These are phyloP conservation scores for Heliconius himera DNA, from an alignment of 1,140 invertebrate genomes.

Conservation along the genomic window DNA sequence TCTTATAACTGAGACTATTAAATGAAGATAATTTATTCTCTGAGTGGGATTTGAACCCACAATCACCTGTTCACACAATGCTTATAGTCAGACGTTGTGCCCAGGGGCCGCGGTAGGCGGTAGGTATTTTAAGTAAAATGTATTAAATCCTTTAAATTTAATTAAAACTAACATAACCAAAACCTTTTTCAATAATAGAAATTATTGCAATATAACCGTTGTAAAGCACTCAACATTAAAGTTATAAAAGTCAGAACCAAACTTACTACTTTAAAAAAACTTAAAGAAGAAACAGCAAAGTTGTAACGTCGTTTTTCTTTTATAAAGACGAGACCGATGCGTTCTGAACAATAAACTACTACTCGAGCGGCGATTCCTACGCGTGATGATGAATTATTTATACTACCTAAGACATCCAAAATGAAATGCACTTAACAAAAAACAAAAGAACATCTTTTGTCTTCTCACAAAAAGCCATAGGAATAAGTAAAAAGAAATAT, in stretches of 20 bases:
- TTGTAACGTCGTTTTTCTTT: constrained; percentile 4
- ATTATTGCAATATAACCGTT: too few relatives aligned
- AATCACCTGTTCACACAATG: too few relatives aligned
- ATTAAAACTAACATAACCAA: too few relatives aligned
- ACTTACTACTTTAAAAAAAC: constrained; percentile 2
- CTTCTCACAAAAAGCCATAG: constrained; percentile 11
- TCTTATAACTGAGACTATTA: too few relatives aligned
- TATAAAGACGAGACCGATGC: constrained; percentile 3
- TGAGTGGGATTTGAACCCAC: too few relatives aligned
- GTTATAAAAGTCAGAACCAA: neutral
- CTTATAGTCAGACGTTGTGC: too few relatives aligned
- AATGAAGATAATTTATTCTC: too few relatives aligned
- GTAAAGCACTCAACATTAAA: too few relatives aligned
- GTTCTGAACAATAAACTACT: constrained; percentile 18
- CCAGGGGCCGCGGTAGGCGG: too few relatives aligned
- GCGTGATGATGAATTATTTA: constrained; percentile 81
- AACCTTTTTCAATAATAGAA: too few relatives aligned
- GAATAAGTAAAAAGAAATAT: constrained; percentile 2
- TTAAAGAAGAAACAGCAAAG: constrained; percentile 4
- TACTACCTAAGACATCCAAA: constrained; percentile 71
- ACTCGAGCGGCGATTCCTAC: constrained; percentile 52
- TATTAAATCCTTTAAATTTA: too few relatives aligned
- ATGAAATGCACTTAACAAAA: constrained; percentile 73
- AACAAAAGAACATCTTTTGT: constrained; percentile 50
- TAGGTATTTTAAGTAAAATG: too few relatives aligned